phyloP scores from a whole-genome alignment of 1,140 invertebrate genomes.

The Micrasema minimum region DNA sequence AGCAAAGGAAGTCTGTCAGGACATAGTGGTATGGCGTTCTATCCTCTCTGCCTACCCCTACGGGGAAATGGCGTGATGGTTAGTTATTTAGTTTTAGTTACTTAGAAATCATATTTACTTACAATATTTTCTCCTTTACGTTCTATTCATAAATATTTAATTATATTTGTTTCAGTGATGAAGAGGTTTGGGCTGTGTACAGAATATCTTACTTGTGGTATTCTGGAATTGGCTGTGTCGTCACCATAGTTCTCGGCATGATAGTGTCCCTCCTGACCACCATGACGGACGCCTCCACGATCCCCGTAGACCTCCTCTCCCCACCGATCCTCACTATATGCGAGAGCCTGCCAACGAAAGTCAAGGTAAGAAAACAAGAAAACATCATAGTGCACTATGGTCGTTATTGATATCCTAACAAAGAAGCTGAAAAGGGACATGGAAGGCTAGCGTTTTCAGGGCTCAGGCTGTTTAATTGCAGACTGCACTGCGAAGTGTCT shows the following conservation, averaged over 20 bases:
- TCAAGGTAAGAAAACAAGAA: slow-evolving; percentile 62
- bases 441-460: too few relatives aligned
- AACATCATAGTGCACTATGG: too few relatives aligned
- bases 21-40: too few relatives aligned
- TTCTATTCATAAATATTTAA: neutral
- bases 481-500: too few relatives aligned
- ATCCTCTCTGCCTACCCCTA: too few relatives aligned
- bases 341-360: slow-evolving; percentile 58
- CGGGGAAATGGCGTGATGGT: too few relatives aligned
- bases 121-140: neutral
- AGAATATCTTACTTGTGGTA: slow-evolving; percentile 76
- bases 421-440: too few relatives aligned
- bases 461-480: too few relatives aligned
- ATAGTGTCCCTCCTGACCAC: slow-evolving; percentile 76
- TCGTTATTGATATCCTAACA: too few relatives aligned
- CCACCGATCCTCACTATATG: slow-evolving; percentile 60
- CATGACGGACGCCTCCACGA: slow-evolving; percentile 63
- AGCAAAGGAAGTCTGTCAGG: too few relatives aligned
- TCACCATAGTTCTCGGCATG: slow-evolving; percentile 78
- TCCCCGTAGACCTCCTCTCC: slow-evolving; percentile 64
- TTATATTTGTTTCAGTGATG: slow-evolving; percentile 58
- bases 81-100: neutral
- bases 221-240: slow-evolving; percentile 76
- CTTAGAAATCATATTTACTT: neutral
- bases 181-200: slow-evolving; percentile 68